Evolutionary conservation across 2,797 vertebrate species (phyloP).

Genomic region (Ctenopoma multispine): DNA sequence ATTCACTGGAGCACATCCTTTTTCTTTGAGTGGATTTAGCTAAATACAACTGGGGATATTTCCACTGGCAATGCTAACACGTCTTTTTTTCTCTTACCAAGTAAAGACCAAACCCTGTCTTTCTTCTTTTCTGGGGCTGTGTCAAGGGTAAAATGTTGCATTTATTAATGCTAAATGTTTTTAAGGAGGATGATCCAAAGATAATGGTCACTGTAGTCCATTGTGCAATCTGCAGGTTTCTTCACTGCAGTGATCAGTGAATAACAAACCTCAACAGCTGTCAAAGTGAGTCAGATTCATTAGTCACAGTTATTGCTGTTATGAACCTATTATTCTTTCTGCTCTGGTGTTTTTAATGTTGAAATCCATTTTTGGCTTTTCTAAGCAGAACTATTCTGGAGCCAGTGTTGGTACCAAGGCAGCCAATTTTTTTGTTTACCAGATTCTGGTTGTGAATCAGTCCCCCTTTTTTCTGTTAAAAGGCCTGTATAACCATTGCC

Average conservation of each 20-base stretch:
- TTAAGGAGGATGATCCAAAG: neutral
- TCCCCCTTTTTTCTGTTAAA: neutral
- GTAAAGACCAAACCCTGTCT: constrained; percentile 11
- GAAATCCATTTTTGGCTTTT: constrained; percentile 16
- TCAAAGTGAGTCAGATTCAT: neutral
- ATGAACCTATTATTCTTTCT: constrained; percentile 29
- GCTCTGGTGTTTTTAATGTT: constrained; percentile 16
- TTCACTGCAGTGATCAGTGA: neutral
- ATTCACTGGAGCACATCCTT: constrained; percentile 2
- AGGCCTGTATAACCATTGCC: neutral
- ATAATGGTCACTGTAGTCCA: too few species aligned
- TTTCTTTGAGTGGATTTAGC: constrained; percentile 25
- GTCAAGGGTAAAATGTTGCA: neutral
- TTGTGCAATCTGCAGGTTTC: constrained; percentile 5
- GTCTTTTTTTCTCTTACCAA: constrained; percentile 24
- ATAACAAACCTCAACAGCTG: neutral
- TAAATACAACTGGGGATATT: constrained; percentile 46
- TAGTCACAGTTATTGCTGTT: constrained; percentile 1
- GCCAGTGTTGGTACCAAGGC: constrained; percentile 9
- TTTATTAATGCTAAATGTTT: neutral
- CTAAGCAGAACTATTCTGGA: neutral
- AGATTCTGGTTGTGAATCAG: constrained; percentile 18
- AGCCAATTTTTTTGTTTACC: constrained; percentile 3
- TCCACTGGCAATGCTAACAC: constrained; percentile 30
- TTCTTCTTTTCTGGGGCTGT: neutral